Evolutionary conservation across 2,888 invertebrate species (phyloP), one percentile per base, ranked within the genome.

Genomic region (Tenthredo amoena): DNA sequence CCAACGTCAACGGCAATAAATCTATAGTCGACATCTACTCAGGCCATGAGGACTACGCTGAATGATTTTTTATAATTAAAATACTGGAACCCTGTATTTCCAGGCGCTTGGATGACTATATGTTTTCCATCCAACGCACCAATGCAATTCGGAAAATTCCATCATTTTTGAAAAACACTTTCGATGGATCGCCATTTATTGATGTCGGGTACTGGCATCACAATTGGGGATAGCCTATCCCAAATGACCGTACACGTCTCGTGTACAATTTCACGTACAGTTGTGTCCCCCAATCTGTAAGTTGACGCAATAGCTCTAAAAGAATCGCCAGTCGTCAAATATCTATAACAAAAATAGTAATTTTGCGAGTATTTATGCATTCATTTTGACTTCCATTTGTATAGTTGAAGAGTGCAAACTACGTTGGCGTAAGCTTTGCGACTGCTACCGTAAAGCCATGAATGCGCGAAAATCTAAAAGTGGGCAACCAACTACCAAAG

Each of bases 1-100:
- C 87, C 89, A 21, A 89, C 85, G 84, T 90, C 89, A 12, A 89
- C 85, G 43, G 84, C 43, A 84, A 87, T 86, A 85, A 89, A 90
- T 83, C 87, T 88, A 79, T 89, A 89, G 50, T 86, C 72, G 0
- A 87, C 82, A 71, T 87, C 87, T 76, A 88, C 87, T n/a, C 86
- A 9, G 2, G 87, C 87, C 72, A 88, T 50, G 12, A 88, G 79
- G 12, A 88, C 87, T 72, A 86, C 47, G 76, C 85, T 84, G 47
- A 77, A 77, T 26, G 31, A n/a, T n/a, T 65, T 65, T 34, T 85
- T 86, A 9, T 86, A 86, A 68, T 86, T 79, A 47, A 77, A 86
- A 26, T n/a, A 86, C 50, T 68, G 6, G 1, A 84, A 86, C 5
- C 86, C 86, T 12, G 12, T 31, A 21, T 86, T 85, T 0, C 37